Evolutionary conservation across 2,113 vertebrate genomes (phyloP).

Genomic region (Nettapus auritus): DNA sequence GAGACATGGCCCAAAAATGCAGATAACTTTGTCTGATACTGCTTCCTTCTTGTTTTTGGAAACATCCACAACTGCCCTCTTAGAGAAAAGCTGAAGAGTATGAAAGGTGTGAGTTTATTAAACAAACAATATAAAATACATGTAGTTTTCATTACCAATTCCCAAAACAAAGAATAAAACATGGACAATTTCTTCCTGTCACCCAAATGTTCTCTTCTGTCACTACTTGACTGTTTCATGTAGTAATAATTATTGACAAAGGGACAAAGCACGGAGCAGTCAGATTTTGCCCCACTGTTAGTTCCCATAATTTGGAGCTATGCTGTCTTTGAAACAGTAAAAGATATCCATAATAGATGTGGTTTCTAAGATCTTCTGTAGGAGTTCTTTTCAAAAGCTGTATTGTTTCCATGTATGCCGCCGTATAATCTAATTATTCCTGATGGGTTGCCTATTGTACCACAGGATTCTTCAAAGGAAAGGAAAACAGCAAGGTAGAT

Average conservation of each 20-base stretch:
- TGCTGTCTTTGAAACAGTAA: constrained; percentile 56
- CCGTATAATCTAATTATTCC: constrained; percentile 77
- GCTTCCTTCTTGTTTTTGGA: not conserved
- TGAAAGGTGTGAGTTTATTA: not conserved
- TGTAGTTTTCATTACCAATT: not conserved
- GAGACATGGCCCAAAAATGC: not conserved
- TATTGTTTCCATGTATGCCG: constrained; percentile 70
- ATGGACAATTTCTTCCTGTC: not conserved
- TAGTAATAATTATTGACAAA: constrained; percentile 66
- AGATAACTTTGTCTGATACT: not conserved
- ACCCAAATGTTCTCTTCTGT: not conserved
- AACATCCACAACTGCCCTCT: not conserved
- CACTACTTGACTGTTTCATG: constrained; percentile 62
- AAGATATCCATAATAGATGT: constrained; percentile 71
- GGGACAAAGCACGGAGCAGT: constrained; percentile 39
- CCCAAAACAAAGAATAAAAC: constrained; percentile 1
- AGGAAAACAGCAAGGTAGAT: constrained; percentile 74
- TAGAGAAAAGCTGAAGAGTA: not conserved
- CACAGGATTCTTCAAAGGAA: constrained; percentile 65
- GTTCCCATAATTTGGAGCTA: constrained; percentile 68
- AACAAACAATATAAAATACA: not conserved
- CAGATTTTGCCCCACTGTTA: constrained; percentile 49
- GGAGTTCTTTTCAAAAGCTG: constrained; percentile 65
- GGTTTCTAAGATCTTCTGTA: constrained; percentile 70
- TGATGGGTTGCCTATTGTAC: constrained; percentile 70